Conservation (phyloP, 2,113 vertebrate species). For the Triplophysa tibetana region DNA sequence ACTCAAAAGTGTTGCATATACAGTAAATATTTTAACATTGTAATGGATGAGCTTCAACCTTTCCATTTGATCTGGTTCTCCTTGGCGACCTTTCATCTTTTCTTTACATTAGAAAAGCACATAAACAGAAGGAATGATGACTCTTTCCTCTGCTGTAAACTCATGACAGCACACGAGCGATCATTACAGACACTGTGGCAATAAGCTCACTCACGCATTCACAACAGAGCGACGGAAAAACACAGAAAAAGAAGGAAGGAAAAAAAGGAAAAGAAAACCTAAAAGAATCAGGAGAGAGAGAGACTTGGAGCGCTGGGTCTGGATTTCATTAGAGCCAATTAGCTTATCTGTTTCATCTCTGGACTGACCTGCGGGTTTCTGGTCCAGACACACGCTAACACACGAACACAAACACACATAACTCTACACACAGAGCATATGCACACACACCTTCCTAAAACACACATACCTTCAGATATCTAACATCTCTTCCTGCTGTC, state of each 20-base stretch:
- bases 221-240: slow-evolving; percentile 56
- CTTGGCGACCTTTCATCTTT: slow-evolving; percentile 46
- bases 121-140: slow-evolving; percentile 52
- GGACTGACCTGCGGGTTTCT: slow-evolving; percentile 82
- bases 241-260: slow-evolving; percentile 56
- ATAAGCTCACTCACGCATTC: slow-evolving; percentile 47
- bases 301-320: slow-evolving; percentile 76
- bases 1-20: no score
- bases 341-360: slow-evolving; percentile 99
- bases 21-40: no score
- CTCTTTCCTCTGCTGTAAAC: slow-evolving; percentile 56
- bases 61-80: neutral
- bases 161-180: slow-evolving; percentile 43
- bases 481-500: neutral
- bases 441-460: slow-evolving; percentile 24
- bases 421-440: slow-evolving; percentile 65
- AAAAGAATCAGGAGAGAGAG: slow-evolving; percentile 61
- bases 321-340: slow-evolving; percentile 99
- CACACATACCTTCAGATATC: slow-evolving; percentile 17
- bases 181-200: slow-evolving; percentile 47
- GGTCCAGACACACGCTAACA: slow-evolving; percentile 52
- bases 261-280: slow-evolving; percentile 47
- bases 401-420: slow-evolving; percentile 62
- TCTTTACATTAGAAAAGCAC: slow-evolving; percentile 35
- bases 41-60: neutral